Conservation (phyloP, 2,113 vertebrate species). For the Myotis brandtii region DNA sequence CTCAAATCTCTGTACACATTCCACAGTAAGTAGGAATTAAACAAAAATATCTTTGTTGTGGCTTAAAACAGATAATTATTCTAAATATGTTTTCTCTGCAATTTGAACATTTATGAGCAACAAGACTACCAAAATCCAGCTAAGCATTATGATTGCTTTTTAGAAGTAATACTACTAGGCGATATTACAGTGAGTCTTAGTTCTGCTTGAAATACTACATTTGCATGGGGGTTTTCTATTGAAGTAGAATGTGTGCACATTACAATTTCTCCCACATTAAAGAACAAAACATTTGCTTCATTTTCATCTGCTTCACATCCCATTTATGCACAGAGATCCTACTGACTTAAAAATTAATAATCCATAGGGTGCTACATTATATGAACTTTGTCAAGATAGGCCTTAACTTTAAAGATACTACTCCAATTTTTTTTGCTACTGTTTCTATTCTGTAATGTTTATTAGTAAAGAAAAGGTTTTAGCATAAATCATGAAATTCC, state of each 20-base stretch:
- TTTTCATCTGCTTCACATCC: slow-evolving; percentile 63
- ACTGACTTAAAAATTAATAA: slow-evolving; percentile 48
- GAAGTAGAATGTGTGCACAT: slow-evolving; percentile 62
- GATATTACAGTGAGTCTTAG: slow-evolving; percentile 62
- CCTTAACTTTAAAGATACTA: background rate
- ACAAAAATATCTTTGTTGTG: slow-evolving; percentile 70
- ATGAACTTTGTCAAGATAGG: slow-evolving; percentile 1
- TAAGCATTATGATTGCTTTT: slow-evolving; percentile 75
- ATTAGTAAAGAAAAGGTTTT: background rate
- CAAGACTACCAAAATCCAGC: slow-evolving; percentile 69
- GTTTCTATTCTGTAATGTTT: background rate
- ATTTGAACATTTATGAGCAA: slow-evolving; percentile 76
- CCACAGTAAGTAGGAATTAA: slow-evolving; percentile 54
- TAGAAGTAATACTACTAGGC: slow-evolving; percentile 68
- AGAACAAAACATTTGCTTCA: slow-evolving; percentile 58
- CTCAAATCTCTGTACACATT: slow-evolving; percentile 48
- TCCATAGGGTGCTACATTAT: background rate
- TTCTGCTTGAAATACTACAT: slow-evolving; percentile 75
- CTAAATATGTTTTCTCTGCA: slow-evolving; percentile 76
- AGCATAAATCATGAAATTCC: background rate
- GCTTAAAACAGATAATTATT: slow-evolving; percentile 77
- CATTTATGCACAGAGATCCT: background rate
- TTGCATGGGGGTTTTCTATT: slow-evolving; percentile 67
- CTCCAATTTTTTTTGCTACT: background rate
- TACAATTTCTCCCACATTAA: slow-evolving; percentile 55